These are phyloP conservation scores for Entomobrya proxima DNA, from an alignment of 2,888 invertebrate species.

Conservation along the genomic window DNA sequence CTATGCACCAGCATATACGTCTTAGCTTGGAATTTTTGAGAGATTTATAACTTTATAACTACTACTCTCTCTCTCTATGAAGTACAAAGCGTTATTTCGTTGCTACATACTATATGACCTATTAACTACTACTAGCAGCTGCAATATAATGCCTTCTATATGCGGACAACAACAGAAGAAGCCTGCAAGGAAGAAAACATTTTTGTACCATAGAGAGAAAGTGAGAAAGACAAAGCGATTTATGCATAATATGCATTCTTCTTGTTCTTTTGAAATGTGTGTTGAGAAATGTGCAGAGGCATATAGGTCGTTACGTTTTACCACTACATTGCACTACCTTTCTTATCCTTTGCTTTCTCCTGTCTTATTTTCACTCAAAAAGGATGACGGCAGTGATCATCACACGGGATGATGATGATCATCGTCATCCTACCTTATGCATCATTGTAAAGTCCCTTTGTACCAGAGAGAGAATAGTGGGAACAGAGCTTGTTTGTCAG, in stretches of 20 bases:
- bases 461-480: background rate
- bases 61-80: no score
- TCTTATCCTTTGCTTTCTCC: background rate
- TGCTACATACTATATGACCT: slow-evolving; percentile 60
- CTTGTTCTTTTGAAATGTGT: background rate
- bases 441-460: slow-evolving; percentile 52
- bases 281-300: background rate
- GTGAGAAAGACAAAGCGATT: slow-evolving; percentile 24
- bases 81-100: no score
- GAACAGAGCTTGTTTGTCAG: no score
- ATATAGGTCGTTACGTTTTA: background rate
- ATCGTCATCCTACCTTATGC: slow-evolving; percentile 28
- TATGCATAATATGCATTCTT: background rate
- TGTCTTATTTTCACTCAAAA: background rate
- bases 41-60: no score
- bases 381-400: slow-evolving; percentile 6
- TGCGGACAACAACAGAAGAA: no score
- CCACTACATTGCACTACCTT: background rate
- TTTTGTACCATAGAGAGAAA: background rate
- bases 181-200: background rate
- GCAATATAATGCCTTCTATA: no score
- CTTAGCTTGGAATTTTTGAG: no score
- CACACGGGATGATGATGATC: slow-evolving; percentile 4
- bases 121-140: no score
- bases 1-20: no score